Conservation (phyloP, 2,113 vertebrate species). For the Crocuta crocuta region DNA sequence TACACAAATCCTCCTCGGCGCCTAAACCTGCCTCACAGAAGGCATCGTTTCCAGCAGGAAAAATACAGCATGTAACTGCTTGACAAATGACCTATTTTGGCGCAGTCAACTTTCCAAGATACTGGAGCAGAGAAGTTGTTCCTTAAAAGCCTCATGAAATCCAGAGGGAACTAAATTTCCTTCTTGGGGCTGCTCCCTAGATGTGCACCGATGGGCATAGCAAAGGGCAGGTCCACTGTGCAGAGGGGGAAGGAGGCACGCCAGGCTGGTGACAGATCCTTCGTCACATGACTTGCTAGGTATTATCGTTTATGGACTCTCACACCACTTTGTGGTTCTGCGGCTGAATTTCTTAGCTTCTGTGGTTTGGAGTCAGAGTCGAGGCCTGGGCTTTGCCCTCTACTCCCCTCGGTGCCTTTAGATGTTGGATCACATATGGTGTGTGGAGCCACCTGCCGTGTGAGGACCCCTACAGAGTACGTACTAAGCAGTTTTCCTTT, state of each 20-base stretch:
- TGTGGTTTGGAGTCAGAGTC: constrained; percentile 35
- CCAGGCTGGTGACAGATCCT: neutral
- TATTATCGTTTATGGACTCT: neutral
- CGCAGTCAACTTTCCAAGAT: constrained; percentile 16
- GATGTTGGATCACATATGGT: constrained; percentile 65
- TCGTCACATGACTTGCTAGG: neutral
- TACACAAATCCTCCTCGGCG: neutral
- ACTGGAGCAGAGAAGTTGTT: neutral
- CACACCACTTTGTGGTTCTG: constrained; percentile 32
- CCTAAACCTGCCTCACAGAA: neutral
- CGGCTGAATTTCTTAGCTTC: constrained; percentile 51
- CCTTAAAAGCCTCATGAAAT: constrained; percentile 54
- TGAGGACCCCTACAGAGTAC: constrained; percentile 40
- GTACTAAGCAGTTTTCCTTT: constrained; percentile 77
- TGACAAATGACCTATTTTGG: constrained; percentile 58
- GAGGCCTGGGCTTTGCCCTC: constrained; percentile 5
- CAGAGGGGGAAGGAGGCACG: neutral
- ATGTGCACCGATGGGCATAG: accelerated
- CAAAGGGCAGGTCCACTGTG: neutral
- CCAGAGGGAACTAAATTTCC: constrained; percentile 1
- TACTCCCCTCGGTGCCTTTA: constrained; percentile 35
- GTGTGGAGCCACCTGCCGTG: constrained; percentile 63
- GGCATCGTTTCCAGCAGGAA: constrained; percentile 64
- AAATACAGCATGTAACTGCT: constrained; percentile 54
- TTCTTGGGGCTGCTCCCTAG: neutral